Evolutionary conservation across 2,888 invertebrate genomes (phyloP).

Genomic region (Macaria notata): DNA sequence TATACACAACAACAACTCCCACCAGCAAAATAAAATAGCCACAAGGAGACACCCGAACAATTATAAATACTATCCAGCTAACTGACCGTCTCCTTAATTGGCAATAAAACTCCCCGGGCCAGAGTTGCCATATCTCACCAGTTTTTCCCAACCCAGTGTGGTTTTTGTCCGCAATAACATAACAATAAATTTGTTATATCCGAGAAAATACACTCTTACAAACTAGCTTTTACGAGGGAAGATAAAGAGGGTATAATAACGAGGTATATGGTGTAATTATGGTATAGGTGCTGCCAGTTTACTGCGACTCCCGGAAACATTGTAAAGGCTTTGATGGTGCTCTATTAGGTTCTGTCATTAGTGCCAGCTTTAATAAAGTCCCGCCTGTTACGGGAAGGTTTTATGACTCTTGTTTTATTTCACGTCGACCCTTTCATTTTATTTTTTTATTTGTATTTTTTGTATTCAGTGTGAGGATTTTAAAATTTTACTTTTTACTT

Average conservation of each 20-base stretch:
- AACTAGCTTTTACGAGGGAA: slow-evolving; percentile 35
- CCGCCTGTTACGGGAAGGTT: no score
- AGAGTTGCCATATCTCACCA: slow-evolving; percentile 14
- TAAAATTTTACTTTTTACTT: no score
- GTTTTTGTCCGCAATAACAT: slow-evolving; percentile 34
- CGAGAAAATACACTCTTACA: slow-evolving; percentile 31
- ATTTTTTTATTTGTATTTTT: no score
- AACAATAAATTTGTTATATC: slow-evolving; percentile 35
- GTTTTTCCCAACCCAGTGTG: slow-evolving; percentile 17
- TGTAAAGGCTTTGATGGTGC: slow-evolving; percentile 1
- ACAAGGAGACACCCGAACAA: no score
- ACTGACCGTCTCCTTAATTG: slow-evolving; percentile 9
- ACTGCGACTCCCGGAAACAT: neutral
- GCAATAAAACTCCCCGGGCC: slow-evolving; percentile 9
- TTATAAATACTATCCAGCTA: no score
- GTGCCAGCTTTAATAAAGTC: no score
- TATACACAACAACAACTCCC: no score
- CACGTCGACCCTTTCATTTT: no score
- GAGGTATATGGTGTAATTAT: slow-evolving; percentile 27
- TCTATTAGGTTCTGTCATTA: neutral
- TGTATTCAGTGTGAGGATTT: no score
- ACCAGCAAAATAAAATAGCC: no score
- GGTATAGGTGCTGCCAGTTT: slow-evolving; percentile 15
- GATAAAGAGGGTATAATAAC: slow-evolving; percentile 23
- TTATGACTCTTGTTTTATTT: no score